phyloP scores from a whole-genome alignment of 2,113 vertebrate genomes.

The Pluvianellus socialis region DNA sequence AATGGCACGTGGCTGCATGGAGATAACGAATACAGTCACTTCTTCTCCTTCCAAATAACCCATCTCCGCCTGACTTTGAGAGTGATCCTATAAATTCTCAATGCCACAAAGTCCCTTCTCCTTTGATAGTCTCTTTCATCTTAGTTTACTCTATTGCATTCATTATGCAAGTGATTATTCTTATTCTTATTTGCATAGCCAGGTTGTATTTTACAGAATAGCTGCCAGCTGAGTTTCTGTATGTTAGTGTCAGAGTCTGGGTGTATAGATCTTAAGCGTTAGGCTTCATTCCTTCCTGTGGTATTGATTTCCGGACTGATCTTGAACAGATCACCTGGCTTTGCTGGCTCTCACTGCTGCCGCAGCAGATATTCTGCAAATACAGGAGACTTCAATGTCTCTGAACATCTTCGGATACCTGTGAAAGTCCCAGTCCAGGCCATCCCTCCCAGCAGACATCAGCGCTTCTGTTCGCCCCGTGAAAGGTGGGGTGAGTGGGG shows the following conservation, averaged over 20 bases:
- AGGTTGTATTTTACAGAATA: neutral
- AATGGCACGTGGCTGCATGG: neutral
- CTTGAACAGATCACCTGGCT: neutral
- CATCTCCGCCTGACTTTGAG: neutral
- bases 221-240: neutral
- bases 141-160: neutral
- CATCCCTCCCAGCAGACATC: neutral
- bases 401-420: neutral
- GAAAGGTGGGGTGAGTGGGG: neutral
- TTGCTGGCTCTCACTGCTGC: neutral
- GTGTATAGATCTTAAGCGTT: neutral
- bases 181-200: neutral
- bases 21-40: neutral
- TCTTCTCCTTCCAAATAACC: neutral
- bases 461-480: neutral
- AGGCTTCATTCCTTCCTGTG: neutral
- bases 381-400: neutral
- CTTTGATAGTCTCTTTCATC: neutral
- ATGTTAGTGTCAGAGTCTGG: neutral
- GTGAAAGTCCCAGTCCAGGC: neutral
- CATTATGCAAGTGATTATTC: neutral
- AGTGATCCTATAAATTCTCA: neutral
- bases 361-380: neutral
- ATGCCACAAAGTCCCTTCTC: neutral
- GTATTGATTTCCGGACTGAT: neutral